Base-by-base conservation (phyloP, 2,113 vertebrate genomes). In the Myiozetetes cayanensis region DNA sequence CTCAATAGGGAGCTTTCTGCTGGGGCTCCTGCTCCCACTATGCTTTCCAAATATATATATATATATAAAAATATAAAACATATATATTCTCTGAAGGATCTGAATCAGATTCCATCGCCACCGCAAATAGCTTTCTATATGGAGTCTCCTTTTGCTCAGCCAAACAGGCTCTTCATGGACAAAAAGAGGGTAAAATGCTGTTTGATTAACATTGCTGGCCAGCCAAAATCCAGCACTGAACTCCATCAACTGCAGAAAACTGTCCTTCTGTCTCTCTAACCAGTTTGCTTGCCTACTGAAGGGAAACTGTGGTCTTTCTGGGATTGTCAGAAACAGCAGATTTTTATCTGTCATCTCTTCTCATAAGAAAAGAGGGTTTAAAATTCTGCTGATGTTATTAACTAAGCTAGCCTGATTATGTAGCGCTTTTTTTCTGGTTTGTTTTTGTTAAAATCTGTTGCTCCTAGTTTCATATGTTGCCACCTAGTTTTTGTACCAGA, bases 11-110 rank as follows among this genome's bases (percentile, higher is more conserved):
- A 92, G 72, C 44, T 83, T 88, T 95, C 67, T 95, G 59, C 78
- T 86, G 79, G 65, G 85, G 72, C 72, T 93, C 55, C 87, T 23
- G 56, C 83, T 93, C 84, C 86, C 6, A 37, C 93, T 93, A 76
- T 0, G 52, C 47, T 35, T 97, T 91, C 90, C 70, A 94, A 73
- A 66, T 92, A 59, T 37, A 43, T 20, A 22, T n/a, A 35, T 58
- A 33, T 37, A 43, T 20, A 22, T n/a, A 35, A 46, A 33, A 44
- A 63, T 37, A 43, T 5, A 84, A 63, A 71, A 47, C 12, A 5
- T 76, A 20, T 87, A 15, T 71, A 2, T 71, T 33, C 47, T 85
- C 61, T 70, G 58, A 65, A 93, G 81, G 30, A 3, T 85, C 92
- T 89, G 77, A 81, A 63, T 59, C 13, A 2, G 49, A 71, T 86